A percentile compares a stretch with the other conserved stretches of the same genome.
Conservation (phyloP, 2,797 vertebrate genomes). For the Dromococcyx pavoninus region DNA sequence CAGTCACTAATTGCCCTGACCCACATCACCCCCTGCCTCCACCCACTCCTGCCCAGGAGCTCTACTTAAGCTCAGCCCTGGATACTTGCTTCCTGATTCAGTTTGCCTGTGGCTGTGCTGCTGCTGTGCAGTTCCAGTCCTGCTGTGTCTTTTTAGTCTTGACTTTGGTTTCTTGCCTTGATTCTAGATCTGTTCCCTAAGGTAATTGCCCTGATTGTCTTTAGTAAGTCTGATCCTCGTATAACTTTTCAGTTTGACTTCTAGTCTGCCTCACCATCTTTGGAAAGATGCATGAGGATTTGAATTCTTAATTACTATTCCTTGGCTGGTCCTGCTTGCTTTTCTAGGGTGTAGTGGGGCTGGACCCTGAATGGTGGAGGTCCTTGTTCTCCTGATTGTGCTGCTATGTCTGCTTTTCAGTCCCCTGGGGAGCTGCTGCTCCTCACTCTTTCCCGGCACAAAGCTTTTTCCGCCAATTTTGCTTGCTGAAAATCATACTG, state of each 20-base stretch:
- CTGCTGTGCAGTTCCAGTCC: rapidly evolving
- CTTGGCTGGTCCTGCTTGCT: background rate
- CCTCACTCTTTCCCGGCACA: background rate
- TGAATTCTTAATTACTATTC: rapidly evolving
- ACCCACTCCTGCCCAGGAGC: background rate
- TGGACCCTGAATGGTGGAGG: background rate
- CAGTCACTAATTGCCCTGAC: background rate
- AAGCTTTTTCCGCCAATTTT: background rate
- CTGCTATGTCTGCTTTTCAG: background rate
- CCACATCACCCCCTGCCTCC: background rate
- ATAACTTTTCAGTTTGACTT: rapidly evolving
- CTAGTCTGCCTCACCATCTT: rapidly evolving
- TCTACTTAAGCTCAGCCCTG: background rate
- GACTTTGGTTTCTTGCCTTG: rapidly evolving
- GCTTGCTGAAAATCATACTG: background rate
- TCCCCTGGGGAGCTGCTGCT: background rate
- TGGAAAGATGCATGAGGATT: rapidly evolving
- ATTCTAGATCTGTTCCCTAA: rapidly evolving
- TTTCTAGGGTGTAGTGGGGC: background rate
- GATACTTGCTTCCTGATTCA: rapidly evolving
- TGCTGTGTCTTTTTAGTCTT: rapidly evolving
- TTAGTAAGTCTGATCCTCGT: rapidly evolving
- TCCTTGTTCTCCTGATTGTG: background rate
- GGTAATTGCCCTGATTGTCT: rapidly evolving
- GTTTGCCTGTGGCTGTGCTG: rapidly evolving